Conservation (phyloP, 1,140 invertebrate genomes). For the Halictus rubicundus region DNA sequence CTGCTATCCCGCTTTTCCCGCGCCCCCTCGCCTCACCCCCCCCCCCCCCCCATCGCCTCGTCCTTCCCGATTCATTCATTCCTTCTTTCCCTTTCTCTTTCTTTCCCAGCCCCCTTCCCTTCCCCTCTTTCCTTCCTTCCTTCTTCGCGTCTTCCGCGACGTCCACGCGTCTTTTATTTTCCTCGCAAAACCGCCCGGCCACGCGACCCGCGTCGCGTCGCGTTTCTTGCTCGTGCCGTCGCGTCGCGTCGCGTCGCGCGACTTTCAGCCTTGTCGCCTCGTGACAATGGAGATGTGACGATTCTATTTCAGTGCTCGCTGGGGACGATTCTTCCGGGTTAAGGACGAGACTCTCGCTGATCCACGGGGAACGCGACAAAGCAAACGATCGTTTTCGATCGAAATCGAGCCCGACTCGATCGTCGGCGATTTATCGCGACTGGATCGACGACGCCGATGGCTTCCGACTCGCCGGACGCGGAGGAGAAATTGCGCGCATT, state of each 20-base stretch:
- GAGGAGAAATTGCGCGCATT: conserved; percentile 41
- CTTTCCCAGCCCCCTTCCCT: conserved; percentile 15
- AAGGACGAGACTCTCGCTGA: too few species aligned
- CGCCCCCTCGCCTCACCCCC: conserved; percentile 34
- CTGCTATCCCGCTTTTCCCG: conserved; percentile 62
- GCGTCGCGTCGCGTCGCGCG: too few species aligned
- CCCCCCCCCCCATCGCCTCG: background rate
- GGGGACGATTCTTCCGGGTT: too few species aligned
- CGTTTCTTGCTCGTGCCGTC: conserved; percentile 29
- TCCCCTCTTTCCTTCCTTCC: background rate
- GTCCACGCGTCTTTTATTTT: conserved; percentile 55
- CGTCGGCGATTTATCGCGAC: too few species aligned
- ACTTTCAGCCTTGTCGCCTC: too few species aligned
- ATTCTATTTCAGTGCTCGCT: too few species aligned
- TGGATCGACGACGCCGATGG: conserved; percentile 17
- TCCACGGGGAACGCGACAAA: too few species aligned
- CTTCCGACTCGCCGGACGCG: conserved; percentile 31
- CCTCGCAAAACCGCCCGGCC: conserved; percentile 32
- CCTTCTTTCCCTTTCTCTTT: conserved; percentile 50
- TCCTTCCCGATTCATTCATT: conserved; percentile 49
- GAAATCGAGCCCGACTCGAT: conserved; percentile 29
- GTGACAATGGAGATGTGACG: too few species aligned
- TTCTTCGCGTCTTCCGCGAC: conserved; percentile 31
- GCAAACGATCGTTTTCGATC: background rate
- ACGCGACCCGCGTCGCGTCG: conserved; percentile 54